Conservation (phyloP, 2,797 vertebrate genomes). For the Tenualosa ilisha region DNA sequence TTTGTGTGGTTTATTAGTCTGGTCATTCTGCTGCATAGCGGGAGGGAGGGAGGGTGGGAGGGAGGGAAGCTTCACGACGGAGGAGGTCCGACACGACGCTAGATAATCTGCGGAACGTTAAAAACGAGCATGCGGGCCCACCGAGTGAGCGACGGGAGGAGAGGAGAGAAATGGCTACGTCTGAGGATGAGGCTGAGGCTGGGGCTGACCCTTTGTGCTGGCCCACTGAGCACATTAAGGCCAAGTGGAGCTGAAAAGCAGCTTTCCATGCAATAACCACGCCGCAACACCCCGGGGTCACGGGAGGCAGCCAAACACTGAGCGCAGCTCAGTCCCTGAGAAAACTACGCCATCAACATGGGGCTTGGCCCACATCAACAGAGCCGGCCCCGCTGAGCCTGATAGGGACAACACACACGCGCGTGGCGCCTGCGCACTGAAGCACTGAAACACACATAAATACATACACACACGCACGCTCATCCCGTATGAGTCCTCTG, state of each 20-base stretch:
- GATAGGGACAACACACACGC: constrained; percentile 6
- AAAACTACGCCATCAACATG: constrained; percentile 20
- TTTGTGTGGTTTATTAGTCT: neutral
- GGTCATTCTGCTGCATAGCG: neutral
- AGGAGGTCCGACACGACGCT: neutral
- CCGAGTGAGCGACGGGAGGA: too few relatives aligned
- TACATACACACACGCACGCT: neutral
- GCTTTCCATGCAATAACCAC: constrained; percentile 35
- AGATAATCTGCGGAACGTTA: too few relatives aligned
- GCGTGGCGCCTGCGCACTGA: neutral
- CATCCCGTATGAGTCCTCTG: neutral
- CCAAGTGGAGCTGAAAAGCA: constrained; percentile 39
- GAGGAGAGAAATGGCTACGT: too few relatives aligned
- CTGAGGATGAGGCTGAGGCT: neutral
- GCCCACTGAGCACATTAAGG: constrained; percentile 41
- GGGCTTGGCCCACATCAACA: constrained; percentile 22
- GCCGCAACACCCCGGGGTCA: constrained; percentile 33
- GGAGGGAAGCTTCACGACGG: neutral
- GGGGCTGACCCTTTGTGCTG: constrained; percentile 36
- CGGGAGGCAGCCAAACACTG: constrained; percentile 1
- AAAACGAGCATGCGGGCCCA: too few relatives aligned
- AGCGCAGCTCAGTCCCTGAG: neutral
- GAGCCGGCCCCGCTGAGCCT: constrained; percentile 19
- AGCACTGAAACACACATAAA: neutral
- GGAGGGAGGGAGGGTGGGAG: neutral